Evolutionary conservation across 2,113 vertebrate genomes (phyloP).

Genomic region (Alouatta palliata): DNA sequence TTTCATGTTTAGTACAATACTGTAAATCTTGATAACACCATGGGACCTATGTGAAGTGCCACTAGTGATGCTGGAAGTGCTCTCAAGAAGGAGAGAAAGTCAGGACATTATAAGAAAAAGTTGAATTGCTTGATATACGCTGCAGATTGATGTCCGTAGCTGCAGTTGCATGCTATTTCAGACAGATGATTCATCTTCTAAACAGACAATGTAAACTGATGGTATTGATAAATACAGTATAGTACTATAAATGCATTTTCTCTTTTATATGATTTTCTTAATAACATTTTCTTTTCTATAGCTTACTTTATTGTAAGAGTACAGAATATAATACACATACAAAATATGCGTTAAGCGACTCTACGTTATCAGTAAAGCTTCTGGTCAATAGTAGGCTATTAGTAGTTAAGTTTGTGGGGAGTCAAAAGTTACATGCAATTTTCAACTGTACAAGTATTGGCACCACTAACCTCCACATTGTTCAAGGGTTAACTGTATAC

Average conservation of each 20-base stretch:
- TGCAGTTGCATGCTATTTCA: not conserved
- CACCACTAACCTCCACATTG: not conserved
- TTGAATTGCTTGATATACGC: not conserved
- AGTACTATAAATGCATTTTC: not conserved
- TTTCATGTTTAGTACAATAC: not conserved
- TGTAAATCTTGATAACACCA: not conserved
- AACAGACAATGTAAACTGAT: not conserved
- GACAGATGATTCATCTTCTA: not conserved
- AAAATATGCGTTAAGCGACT: not conserved
- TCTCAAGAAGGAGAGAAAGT: not conserved
- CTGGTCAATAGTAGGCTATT: not conserved
- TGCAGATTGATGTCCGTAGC: not conserved
- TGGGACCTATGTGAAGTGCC: not conserved
- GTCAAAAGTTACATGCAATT: not conserved
- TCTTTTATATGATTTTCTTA: not conserved
- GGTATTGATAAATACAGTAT: not conserved
- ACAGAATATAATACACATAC: not conserved
- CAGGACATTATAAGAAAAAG: not conserved
- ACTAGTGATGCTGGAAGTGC: not conserved
- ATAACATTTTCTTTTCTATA: not conserved
- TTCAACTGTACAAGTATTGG: not conserved
- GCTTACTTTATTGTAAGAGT: not conserved
- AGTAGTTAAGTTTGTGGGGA: not conserved
- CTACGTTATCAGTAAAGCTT: not conserved
- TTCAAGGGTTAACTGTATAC: not conserved